A percentile compares a stretch with the other conserved stretches of the same genome.
phyloP scores from a whole-genome alignment of 2,797 vertebrate genomes.

The Muscicapa comitata region DNA sequence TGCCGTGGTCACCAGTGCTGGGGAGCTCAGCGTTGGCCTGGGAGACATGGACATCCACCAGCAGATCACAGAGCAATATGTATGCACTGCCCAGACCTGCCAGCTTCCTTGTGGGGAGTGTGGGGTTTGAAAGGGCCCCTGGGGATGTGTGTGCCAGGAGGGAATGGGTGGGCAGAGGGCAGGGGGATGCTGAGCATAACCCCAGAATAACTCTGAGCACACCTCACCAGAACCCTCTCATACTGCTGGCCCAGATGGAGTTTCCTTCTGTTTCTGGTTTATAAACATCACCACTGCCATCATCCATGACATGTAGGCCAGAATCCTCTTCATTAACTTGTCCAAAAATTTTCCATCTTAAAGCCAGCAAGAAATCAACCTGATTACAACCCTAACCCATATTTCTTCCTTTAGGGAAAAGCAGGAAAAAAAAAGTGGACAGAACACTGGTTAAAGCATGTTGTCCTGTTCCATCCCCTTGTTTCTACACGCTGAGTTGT shows the following conservation, averaged over 20 bases:
- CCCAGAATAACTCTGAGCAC: not conserved
- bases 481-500: not conserved
- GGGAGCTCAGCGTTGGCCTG: conserved; percentile 84
- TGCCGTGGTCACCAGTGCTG: conserved; percentile 77
- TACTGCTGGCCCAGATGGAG: not conserved
- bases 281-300: not conserved
- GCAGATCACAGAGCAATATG: conserved; percentile 84
- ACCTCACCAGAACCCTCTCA: not conserved
- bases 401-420: not conserved
- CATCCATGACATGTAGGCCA: not conserved
- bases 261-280: not conserved
- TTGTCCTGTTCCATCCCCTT: not conserved
- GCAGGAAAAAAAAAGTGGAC: not conserved
- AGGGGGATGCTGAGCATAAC: not conserved
- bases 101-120: not conserved
- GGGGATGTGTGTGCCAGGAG: not conserved
- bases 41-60: conserved; percentile 92
- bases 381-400: not conserved
- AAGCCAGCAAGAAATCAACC: not conserved
- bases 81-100: conserved; percentile 56
- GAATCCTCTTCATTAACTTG: not conserved
- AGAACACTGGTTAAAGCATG: not conserved
- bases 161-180: not conserved
- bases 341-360: not conserved
- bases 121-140: not conserved